phyloP scores from a whole-genome alignment of 2,797 vertebrate species.

The Cirrhinus mrigala region DNA sequence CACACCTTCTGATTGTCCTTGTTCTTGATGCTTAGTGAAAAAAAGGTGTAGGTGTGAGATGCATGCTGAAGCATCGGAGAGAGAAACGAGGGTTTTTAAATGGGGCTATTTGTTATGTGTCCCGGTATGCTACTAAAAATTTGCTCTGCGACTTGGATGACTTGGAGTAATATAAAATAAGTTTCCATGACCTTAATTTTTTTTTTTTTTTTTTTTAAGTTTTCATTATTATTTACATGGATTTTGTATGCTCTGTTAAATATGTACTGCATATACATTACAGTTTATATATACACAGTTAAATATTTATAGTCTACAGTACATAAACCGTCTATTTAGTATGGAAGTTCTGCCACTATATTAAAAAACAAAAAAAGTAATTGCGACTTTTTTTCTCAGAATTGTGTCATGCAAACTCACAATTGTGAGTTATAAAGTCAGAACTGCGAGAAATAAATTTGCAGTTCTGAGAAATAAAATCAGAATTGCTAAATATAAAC shows the following conservation, averaged over 20 bases:
- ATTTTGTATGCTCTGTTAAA: background rate
- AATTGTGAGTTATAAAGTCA: too few species aligned
- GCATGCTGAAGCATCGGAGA: slow-evolving; percentile 14
- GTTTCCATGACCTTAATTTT: background rate
- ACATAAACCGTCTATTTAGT: too few species aligned
- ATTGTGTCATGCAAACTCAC: too few species aligned
- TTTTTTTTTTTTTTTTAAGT: too few species aligned
- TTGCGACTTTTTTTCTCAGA: too few species aligned
- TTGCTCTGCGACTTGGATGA: background rate
- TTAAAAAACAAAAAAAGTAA: too few species aligned
- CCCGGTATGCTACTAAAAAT: background rate
- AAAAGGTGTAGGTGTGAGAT: slow-evolving; percentile 18
- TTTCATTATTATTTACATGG: background rate
- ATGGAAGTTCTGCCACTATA: too few species aligned
- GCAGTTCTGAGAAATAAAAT: too few species aligned
- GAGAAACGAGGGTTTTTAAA: slow-evolving; percentile 15
- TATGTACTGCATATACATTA: background rate
- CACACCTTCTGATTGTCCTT: slow-evolving; percentile 39
- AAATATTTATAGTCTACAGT: background rate
- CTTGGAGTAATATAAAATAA: background rate
- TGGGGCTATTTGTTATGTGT: background rate
- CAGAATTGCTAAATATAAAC: too few species aligned
- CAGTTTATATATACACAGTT: background rate
- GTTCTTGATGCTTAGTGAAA: slow-evolving; percentile 19
- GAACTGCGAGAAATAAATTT: too few species aligned